These are phyloP conservation scores for Chloroceryle amazona DNA, from an alignment of 2,797 vertebrate genomes.

Conservation along the genomic window DNA sequence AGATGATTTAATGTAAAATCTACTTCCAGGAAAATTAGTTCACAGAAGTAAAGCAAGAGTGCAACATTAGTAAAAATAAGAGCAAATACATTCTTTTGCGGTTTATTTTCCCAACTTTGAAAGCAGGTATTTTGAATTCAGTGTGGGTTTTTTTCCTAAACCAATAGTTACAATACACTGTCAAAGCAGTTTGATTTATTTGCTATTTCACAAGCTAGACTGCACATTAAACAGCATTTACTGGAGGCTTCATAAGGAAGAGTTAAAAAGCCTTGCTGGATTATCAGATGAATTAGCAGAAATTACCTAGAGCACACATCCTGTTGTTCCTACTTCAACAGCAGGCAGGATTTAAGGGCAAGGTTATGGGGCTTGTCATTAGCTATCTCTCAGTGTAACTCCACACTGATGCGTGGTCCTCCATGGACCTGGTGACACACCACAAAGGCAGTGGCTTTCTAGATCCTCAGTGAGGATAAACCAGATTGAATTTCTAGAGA, in stretches of 20 bases:
- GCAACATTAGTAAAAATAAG: not conserved
- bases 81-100: not conserved
- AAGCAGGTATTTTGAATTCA: not conserved
- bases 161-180: not conserved
- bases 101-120: not conserved
- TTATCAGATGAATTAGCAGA: not conserved
- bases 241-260: not conserved
- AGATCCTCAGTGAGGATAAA: not conserved
- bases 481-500: accelerated
- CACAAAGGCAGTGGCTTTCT: not conserved
- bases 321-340: not conserved
- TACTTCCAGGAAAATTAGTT: not conserved
- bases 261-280: not conserved
- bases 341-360: not conserved
- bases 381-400: not conserved
- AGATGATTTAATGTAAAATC: not conserved
- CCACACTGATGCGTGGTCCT: not conserved
- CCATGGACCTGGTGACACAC: not conserved
- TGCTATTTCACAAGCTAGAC: not conserved
- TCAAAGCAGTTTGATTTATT: not conserved
- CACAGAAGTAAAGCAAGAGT: not conserved
- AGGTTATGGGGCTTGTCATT: not conserved
- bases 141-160: not conserved
- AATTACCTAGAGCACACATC: not conserved
- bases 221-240: not conserved